phyloP scores from a whole-genome alignment of 2,797 vertebrate species.

The Anguilla pacifica region DNA sequence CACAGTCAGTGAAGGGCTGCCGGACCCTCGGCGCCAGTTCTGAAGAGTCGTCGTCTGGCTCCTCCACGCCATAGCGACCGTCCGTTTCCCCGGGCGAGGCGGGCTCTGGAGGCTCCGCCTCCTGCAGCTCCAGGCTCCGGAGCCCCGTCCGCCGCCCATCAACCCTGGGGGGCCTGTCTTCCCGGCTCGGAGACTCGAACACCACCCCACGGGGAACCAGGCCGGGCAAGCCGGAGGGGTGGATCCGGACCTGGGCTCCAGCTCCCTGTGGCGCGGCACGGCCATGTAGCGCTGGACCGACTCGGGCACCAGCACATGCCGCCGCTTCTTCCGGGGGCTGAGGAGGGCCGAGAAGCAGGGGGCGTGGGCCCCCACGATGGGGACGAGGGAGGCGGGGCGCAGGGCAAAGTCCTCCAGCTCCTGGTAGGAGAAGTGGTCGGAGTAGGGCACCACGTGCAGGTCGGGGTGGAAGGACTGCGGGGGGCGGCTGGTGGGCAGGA shows the following conservation, averaged over 20 bases:
- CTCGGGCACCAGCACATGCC: conserved; percentile 69
- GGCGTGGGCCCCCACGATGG: conserved; percentile 78
- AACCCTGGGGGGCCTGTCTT: conserved; percentile 10
- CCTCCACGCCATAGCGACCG: conserved; percentile 37
- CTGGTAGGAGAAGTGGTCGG: conserved; percentile 90
- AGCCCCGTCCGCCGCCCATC: not conserved
- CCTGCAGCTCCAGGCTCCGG: not conserved
- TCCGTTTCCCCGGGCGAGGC: conserved; percentile 43
- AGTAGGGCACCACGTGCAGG: conserved; percentile 84
- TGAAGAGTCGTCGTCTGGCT: conserved; percentile 53
- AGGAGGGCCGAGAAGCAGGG: conserved; percentile 76
- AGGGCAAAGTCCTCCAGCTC: conserved; percentile 89
- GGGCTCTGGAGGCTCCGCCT: conserved; percentile 17
- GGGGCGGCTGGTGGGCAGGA: conserved; percentile 89
- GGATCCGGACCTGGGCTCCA: not conserved
- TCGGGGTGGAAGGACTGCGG: conserved; percentile 75
- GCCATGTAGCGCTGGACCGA: conserved; percentile 73
- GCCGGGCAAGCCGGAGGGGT: conserved; percentile 35
- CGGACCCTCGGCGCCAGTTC: conserved; percentile 33
- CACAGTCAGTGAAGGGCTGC: conserved; percentile 34
- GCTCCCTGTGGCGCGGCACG: conserved; percentile 41
- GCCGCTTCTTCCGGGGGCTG: conserved; percentile 60
- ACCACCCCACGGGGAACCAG: conserved; percentile 71
- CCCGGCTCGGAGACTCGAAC: conserved; percentile 77
- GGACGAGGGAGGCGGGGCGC: conserved; percentile 79